phyloP scores from a whole-genome alignment of 2,113 vertebrate genomes.

The Heterocephalus glaber region DNA sequence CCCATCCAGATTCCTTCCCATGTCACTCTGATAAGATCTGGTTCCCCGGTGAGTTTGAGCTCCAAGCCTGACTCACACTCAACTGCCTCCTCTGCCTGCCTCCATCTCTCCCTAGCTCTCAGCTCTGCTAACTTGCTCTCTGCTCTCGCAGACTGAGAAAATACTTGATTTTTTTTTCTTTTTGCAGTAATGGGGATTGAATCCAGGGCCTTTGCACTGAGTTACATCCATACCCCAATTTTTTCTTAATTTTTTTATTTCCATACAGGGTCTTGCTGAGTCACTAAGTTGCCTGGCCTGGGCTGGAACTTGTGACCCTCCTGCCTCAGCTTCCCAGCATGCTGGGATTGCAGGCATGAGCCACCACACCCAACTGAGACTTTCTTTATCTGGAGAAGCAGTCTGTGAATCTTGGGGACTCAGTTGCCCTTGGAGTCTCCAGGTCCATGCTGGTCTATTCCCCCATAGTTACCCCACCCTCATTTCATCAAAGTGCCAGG shows the following conservation, averaged over 20 bases:
- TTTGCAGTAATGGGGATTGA: background rate
- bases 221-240: background rate
- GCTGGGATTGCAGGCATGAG: background rate
- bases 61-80: background rate
- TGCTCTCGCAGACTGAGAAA: background rate
- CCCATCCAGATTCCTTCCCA: too few relatives aligned
- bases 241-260: background rate
- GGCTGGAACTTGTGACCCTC: background rate
- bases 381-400: background rate
- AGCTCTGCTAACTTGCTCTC: background rate
- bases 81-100: background rate
- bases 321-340: background rate
- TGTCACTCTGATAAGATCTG: background rate
- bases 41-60: too few relatives aligned
- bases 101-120: background rate
- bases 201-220: background rate
- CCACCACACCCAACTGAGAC: background rate
- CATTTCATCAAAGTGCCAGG: background rate
- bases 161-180: background rate
- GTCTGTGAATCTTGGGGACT: background rate
- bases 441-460: fast-evolving
- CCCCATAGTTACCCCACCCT: fast-evolving
- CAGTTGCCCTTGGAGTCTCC: background rate
- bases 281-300: background rate
- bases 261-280: background rate